Conservation (phyloP, 2,888 invertebrate genomes). For the Synanthedon andrenaeformis region DNA sequence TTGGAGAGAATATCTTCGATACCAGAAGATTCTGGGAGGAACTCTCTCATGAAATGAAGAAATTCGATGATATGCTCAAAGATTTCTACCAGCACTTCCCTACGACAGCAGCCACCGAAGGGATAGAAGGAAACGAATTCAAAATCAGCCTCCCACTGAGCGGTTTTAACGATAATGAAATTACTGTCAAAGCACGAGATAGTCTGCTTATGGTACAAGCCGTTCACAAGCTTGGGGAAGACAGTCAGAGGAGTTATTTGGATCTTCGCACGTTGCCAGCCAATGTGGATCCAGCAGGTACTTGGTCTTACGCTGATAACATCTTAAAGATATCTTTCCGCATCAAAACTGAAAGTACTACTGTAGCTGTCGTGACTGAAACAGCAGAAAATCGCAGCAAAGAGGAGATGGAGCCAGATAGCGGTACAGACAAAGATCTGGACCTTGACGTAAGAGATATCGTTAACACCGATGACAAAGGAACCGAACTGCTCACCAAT, state of each 20-base stretch:
- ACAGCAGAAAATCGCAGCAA: conserved; percentile 19
- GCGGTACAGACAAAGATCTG: conserved; percentile 24
- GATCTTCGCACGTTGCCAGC: neutral
- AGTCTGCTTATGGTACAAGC: neutral
- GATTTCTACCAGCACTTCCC: neutral
- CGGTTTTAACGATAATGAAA: neutral
- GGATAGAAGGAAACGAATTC: neutral
- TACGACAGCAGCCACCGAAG: neutral
- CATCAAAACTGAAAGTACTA: neutral
- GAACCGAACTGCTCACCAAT: neutral
- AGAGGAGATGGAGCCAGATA: conserved; percentile 29
- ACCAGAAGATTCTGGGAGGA: conserved; percentile 3
- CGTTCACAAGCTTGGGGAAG: neutral
- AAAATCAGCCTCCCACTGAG: neutral
- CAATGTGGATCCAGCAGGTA: neutral
- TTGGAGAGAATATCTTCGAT: conserved; percentile 2
- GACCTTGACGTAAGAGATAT: conserved; percentile 14
- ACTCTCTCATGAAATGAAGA: conserved; percentile 12
- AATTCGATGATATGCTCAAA: conserved; percentile 11
- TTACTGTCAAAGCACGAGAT: neutral
- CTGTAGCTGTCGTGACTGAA: conserved; percentile 9
- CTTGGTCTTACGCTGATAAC: neutral
- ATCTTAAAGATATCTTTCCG: neutral
- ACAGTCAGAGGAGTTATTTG: neutral
- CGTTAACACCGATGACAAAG: neutral